Evolutionary conservation across 2,797 vertebrate species (phyloP).

Genomic region (Bradypodion pumilum): DNA sequence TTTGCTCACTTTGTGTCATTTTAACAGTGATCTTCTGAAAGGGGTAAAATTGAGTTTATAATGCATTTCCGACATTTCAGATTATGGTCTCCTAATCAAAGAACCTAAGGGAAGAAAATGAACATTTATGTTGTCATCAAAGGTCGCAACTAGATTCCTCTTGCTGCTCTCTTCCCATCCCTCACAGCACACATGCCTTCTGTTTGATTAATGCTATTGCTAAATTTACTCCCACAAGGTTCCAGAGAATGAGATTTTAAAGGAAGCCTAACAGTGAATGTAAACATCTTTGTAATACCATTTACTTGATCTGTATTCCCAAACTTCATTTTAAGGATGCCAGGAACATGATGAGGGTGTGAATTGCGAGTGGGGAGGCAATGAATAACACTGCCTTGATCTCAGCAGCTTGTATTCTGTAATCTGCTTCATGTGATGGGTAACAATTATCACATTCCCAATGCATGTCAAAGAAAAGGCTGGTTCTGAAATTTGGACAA

Average conservation of each 20-base stretch:
- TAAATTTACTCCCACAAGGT: constrained; percentile 4
- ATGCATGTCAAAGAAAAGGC: background rate
- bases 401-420: constrained; percentile 31
- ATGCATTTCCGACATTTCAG: constrained; percentile 44
- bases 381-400: constrained; percentile 11
- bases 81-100: constrained; percentile 55
- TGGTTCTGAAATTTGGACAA: background rate
- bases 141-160: constrained; percentile 39
- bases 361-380: background rate
- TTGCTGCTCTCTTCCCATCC: constrained; percentile 34
- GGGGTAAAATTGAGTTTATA: constrained; percentile 45
- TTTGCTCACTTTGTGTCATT: constrained; percentile 35
- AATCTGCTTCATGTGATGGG: constrained; percentile 23
- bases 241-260: constrained; percentile 41
- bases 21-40: constrained; percentile 52
- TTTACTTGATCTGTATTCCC: constrained; percentile 1
- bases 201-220: constrained; percentile 32
- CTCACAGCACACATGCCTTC: background rate
- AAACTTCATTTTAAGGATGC: constrained; percentile 33
- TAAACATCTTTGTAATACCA: constrained; percentile 25
- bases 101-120: constrained; percentile 48
- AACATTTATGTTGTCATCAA: constrained; percentile 51
- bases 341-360: background rate
- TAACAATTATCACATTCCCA: constrained; percentile 11
- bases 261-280: constrained; percentile 33